Base-by-base conservation (phyloP, 2,113 vertebrate genomes). In the Phalacrocorax pelagicus region DNA sequence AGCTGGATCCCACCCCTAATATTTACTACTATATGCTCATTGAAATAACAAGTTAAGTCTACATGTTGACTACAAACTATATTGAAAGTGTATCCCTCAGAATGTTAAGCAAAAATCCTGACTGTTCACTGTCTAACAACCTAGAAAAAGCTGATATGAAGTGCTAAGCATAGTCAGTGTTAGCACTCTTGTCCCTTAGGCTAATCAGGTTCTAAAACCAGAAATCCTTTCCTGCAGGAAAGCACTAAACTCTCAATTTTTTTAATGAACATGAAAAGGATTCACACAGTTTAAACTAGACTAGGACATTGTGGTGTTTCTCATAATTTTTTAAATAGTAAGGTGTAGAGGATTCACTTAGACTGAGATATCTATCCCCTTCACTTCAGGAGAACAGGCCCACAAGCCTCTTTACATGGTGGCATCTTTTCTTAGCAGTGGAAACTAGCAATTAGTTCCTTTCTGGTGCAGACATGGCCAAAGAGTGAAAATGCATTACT, bases 301-400 rank as follows among this genome's bases (percentile, higher is more conserved):
- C 13, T 55, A 19, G 4, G 3, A 29, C 0, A 1, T 38, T 18
- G 4, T n/a, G 2, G 0, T 82, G 6, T 62, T 71, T 83, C 26
- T 62, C 22, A 38, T n/a, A 2, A 3, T 34, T 59, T 81, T 78
- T 90, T 72, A 6, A 67, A 54, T 38, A 62, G 7, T n/a, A 30
- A 73, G 4, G 1, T 19, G 15, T 54, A 59, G 12, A 65, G 3
- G 8, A 55, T 22, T 61, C 24, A 57, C 26, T 11, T 51, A 36
- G 15, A 67, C 49, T 38, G 15, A 77, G 20, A 20, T 3, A 15
- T 58, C 36, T 58, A 49, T 46, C 22, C 10, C 89, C 22, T 20
- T 32, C 17, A 52, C 9, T 66, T 74, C 52, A 47, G 21, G 12
- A 6, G 2, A 74, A 66, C 5, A 57, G 8, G 19, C 8, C 8